Evolutionary conservation across 2,888 invertebrate genomes (phyloP).

Genomic region (Pachydiplax longipennis): DNA sequence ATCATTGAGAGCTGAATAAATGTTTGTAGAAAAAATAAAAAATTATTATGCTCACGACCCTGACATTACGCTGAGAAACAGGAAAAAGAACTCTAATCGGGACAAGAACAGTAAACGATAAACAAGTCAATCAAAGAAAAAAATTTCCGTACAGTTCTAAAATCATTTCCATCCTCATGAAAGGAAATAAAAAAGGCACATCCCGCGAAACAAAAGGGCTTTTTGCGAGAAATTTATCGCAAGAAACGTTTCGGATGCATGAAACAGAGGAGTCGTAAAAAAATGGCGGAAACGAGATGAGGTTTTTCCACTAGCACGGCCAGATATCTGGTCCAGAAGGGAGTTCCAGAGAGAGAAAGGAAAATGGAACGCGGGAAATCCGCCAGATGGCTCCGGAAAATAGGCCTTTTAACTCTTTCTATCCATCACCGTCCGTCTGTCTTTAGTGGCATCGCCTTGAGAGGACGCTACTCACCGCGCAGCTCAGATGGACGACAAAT

Average conservation of each 20-base stretch:
- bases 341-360: background rate
- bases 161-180: too few species aligned
- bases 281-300: background rate
- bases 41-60: too few species aligned
- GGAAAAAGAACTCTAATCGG: too few species aligned
- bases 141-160: too few species aligned
- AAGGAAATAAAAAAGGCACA: too few species aligned
- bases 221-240: background rate
- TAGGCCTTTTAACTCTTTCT: background rate
- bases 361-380: conserved; percentile 24
- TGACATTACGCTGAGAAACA: too few species aligned
- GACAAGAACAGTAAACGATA: too few species aligned
- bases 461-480: background rate
- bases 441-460: background rate
- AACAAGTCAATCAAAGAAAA: too few species aligned
- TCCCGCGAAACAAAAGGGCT: background rate
- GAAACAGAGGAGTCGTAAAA: background rate
- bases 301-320: background rate
- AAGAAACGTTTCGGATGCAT: background rate
- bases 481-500: background rate
- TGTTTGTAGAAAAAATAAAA: too few species aligned
- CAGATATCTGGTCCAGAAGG: background rate
- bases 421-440: conserved; percentile 20
- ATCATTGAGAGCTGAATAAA: too few species aligned
- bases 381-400: conserved; percentile 7